Evolutionary conservation across 2,797 vertebrate genomes (phyloP).

Genomic region (Fistularia commersonii): DNA sequence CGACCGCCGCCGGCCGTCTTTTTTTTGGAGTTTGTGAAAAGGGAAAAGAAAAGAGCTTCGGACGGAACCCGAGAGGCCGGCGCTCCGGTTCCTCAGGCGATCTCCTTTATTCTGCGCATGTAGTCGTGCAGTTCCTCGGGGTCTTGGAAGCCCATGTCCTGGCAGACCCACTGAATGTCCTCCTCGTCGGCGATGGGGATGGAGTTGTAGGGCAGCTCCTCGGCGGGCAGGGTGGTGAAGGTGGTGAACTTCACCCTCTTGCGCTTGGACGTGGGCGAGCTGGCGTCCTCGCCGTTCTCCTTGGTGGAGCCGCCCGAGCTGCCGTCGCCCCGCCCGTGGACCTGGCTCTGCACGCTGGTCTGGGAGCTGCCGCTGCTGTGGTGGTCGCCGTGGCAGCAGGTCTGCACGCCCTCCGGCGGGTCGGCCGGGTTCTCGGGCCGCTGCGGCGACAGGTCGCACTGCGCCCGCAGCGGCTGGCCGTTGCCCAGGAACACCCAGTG

Average conservation of each 20-base stretch:
- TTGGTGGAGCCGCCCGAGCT: slow-evolving; percentile 91
- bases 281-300: slow-evolving; percentile 90
- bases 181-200: slow-evolving; percentile 93
- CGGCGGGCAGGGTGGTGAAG: slow-evolving; percentile 91
- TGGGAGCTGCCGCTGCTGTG: slow-evolving; percentile 97
- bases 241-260: slow-evolving; percentile 99
- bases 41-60: slow-evolving; percentile 74
- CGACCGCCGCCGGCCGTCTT: slow-evolving; percentile 61
- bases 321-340: slow-evolving; percentile 91
- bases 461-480: slow-evolving; percentile 87
- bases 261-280: slow-evolving; percentile 94
- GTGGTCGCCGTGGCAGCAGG: slow-evolving; percentile 91
- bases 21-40: slow-evolving; percentile 62
- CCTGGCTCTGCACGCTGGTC: slow-evolving; percentile 96
- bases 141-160: slow-evolving; percentile 93
- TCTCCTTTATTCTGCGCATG: slow-evolving; percentile 96
- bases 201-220: slow-evolving; percentile 95
- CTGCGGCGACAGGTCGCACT: slow-evolving; percentile 88
- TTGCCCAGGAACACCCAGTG: slow-evolving; percentile 99
- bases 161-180: slow-evolving; percentile 97
- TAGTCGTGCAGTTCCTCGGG: slow-evolving; percentile 93
- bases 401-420: slow-evolving; percentile 85
- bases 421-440: slow-evolving; percentile 84
- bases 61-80: slow-evolving; percentile 59
- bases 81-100: slow-evolving; percentile 76